Conservation (phyloP, 2,113 vertebrate genomes). For the Gallinago media region DNA sequence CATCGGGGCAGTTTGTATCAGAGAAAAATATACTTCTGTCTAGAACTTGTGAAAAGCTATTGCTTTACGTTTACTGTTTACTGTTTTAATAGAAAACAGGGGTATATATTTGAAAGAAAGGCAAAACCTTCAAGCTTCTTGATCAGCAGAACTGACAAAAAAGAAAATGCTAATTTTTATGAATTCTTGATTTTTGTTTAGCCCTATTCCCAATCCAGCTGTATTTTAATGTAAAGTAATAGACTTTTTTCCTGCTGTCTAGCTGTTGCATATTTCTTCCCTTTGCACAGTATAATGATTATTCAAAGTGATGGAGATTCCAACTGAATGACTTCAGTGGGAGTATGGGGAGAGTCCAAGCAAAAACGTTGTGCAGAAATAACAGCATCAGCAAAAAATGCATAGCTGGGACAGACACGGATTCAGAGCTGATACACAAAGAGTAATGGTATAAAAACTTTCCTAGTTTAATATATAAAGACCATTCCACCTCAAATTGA, state of each 20-base stretch:
- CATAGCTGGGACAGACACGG: background rate
- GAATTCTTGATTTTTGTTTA: slow-evolving; percentile 1
- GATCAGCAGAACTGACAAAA: background rate
- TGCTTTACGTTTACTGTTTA: background rate
- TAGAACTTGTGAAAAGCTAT: background rate
- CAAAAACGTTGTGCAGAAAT: background rate
- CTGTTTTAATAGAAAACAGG: background rate
- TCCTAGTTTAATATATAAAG: background rate
- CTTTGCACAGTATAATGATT: background rate
- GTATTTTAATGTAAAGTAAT: background rate
- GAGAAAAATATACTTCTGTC: background rate
- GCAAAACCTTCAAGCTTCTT: background rate
- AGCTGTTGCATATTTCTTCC: background rate
- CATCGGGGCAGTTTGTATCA: background rate
- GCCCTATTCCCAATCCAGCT: background rate
- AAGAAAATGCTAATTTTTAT: background rate
- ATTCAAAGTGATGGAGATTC: slow-evolving; percentile 39
- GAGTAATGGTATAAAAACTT: background rate
- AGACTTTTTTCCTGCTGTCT: background rate
- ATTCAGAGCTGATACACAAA: background rate
- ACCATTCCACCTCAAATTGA: background rate
- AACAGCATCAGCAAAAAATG: slow-evolving; percentile 33
- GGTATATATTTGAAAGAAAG: background rate
- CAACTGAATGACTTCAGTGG: slow-evolving; percentile 40
- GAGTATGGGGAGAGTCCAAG: slow-evolving; percentile 2